Evolutionary conservation across 2,113 vertebrate genomes (phyloP).

Genomic region (Scytalopus superciliaris): DNA sequence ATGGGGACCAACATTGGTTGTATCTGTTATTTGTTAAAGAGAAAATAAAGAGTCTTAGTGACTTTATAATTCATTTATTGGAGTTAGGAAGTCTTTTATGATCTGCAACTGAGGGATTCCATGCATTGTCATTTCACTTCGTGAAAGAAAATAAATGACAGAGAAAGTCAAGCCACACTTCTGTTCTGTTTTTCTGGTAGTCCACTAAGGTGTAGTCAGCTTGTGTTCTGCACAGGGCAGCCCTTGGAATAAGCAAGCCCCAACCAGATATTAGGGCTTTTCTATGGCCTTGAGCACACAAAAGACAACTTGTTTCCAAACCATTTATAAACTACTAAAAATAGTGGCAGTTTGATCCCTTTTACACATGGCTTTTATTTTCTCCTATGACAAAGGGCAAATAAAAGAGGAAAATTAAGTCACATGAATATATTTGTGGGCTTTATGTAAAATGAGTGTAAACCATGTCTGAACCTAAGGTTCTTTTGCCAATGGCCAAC

Average conservation of each 20-base stretch:
- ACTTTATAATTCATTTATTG: not conserved
- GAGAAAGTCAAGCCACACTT: not conserved
- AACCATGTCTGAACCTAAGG: not conserved
- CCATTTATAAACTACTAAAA: not conserved
- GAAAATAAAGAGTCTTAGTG: not conserved
- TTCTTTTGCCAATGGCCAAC: not conserved
- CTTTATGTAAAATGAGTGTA: not conserved
- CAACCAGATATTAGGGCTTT: not conserved
- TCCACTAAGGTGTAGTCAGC: not conserved
- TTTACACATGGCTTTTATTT: constrained; percentile 14
- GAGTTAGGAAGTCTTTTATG: not conserved
- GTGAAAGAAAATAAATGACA: not conserved
- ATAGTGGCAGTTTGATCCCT: not conserved
- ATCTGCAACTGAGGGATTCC: not conserved
- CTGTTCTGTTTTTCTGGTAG: not conserved
- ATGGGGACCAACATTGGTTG: not conserved
- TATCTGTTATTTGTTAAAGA: not conserved
- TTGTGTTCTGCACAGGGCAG: not conserved
- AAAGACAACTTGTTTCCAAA: not conserved
- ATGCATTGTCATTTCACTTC: not conserved
- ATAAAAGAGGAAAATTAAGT: not conserved
- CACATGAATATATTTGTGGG: not conserved
- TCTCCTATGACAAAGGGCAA: not conserved
- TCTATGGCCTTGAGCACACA: not conserved
- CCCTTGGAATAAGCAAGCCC: not conserved